phyloP scores from a whole-genome alignment of 2,888 invertebrate species.

The Perizoma flavofasciatum region DNA sequence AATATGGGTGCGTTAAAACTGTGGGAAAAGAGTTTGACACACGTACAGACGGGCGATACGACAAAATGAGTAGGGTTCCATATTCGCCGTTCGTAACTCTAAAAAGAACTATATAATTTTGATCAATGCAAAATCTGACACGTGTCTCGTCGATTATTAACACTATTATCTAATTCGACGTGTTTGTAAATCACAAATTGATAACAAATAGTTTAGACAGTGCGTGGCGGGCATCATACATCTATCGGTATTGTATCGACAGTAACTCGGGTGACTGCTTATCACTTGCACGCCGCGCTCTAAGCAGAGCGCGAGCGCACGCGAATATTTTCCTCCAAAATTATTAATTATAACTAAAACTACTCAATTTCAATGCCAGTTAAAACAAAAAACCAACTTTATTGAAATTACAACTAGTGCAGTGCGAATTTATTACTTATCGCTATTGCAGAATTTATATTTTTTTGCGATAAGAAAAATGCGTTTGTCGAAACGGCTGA shows the following conservation, averaged over 20 bases:
- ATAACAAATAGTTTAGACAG: constrained; percentile 22
- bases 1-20: too few species aligned
- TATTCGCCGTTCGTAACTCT: too few species aligned
- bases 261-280: constrained; percentile 20
- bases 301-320: constrained; percentile 24
- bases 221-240: constrained; percentile 9
- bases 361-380: constrained; percentile 1
- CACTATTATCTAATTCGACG: constrained; percentile 4
- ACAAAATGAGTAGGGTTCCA: too few species aligned
- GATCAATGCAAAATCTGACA: constrained; percentile 1
- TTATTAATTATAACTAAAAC: not conserved
- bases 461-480: constrained; percentile 41
- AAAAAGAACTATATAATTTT: not conserved
- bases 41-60: too few species aligned
- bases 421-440: constrained; percentile 12
- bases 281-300: constrained; percentile 30
- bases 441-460: constrained; percentile 10
- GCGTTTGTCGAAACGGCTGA: constrained; percentile 54
- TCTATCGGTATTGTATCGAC: constrained; percentile 24
- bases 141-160: constrained; percentile 2
- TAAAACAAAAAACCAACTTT: not conserved
- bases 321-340: constrained; percentile 4
- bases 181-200: constrained; percentile 18
- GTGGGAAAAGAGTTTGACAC: too few species aligned
- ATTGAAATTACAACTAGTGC: constrained; percentile 15